A percentile compares a stretch with the other conserved stretches of the same genome.
Conservation (phyloP, 2,888 invertebrate species). For the Agonopterix arenella region DNA sequence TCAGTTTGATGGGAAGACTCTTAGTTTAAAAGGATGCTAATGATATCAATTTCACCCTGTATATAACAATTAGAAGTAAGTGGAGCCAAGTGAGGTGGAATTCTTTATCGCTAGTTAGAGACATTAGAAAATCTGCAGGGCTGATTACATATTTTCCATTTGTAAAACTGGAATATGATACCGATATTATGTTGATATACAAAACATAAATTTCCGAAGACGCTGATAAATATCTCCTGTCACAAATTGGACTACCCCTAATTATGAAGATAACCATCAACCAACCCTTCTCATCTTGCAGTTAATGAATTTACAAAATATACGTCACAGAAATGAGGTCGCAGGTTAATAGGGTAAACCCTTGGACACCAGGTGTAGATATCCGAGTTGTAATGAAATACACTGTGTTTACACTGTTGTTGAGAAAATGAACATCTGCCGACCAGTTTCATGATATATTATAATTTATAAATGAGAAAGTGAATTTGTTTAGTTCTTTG, state of each 20-base stretch:
- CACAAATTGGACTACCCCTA: conserved; percentile 4
- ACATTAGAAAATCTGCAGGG: too few relatives aligned
- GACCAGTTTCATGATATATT: neutral
- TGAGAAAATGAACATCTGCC: neutral
- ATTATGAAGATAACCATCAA: conserved; percentile 11
- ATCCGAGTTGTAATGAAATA: neutral
- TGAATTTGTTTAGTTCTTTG: too few relatives aligned
- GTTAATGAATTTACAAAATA: conserved; percentile 24
- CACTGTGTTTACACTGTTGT: conserved; percentile 2
- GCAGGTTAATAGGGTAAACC: conserved; percentile 38
- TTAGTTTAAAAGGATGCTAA: too few relatives aligned
- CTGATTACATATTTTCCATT: too few relatives aligned
- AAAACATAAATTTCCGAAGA: neutral
- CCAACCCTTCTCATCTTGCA: conserved; percentile 16
- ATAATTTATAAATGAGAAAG: too few relatives aligned
- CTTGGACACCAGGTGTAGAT: conserved; percentile 15
- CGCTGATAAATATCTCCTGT: neutral
- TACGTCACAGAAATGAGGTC: conserved; percentile 36
- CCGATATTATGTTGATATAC: too few relatives aligned
- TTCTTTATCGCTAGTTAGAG: too few relatives aligned
- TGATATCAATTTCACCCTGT: too few relatives aligned
- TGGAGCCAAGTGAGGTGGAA: too few relatives aligned
- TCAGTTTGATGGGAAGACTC: too few relatives aligned
- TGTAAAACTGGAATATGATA: too few relatives aligned
- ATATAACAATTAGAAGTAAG: too few relatives aligned